phyloP scores from a whole-genome alignment of 2,888 invertebrate genomes.

The Caenorhabditis drosophilae region DNA sequence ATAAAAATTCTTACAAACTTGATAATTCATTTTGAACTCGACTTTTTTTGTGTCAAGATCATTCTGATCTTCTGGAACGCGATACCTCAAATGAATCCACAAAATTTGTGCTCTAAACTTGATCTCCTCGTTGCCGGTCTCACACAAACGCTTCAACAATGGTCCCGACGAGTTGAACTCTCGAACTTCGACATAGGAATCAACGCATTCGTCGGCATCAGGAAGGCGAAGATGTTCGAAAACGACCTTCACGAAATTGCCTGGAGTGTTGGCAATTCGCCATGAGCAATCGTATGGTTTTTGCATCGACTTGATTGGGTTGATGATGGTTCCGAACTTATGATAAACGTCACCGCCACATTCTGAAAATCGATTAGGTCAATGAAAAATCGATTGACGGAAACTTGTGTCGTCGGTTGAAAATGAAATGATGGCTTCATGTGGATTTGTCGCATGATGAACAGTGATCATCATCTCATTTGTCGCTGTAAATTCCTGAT shows the following conservation, averaged over 20 bases:
- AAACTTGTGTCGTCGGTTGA: conserved; percentile 24
- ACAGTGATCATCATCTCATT: conserved; percentile 21
- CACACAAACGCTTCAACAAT: conserved; percentile 52
- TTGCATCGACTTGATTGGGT: conserved; percentile 7
- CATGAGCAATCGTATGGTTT: conserved; percentile 28
- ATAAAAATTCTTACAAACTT: too few relatives aligned
- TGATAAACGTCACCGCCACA: conserved; percentile 38
- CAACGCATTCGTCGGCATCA: conserved; percentile 39
- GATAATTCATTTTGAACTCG: too few relatives aligned
- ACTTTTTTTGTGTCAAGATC: too few relatives aligned
- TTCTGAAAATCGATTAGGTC: too few relatives aligned
- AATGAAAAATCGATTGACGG: too few relatives aligned
- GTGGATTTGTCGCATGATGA: conserved; percentile 22
- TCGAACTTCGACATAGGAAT: conserved; percentile 61
- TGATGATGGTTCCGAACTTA: conserved; percentile 13
- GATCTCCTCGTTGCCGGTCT: not conserved
- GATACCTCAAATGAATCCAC: conserved; percentile 44
- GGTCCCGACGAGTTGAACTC: conserved; percentile 48
- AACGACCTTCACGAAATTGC: conserved; percentile 10
- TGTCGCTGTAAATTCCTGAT: conserved; percentile 17
- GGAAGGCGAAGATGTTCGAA: not conserved
- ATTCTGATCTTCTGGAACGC: conserved; percentile 16
- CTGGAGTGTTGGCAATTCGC: conserved; percentile 20
- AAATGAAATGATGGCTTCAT: conserved; percentile 17
- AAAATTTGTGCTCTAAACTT: conserved; percentile 29